Evolutionary conservation across 2,888 invertebrate genomes (phyloP).

Genomic region (Achlya flavicornis): DNA sequence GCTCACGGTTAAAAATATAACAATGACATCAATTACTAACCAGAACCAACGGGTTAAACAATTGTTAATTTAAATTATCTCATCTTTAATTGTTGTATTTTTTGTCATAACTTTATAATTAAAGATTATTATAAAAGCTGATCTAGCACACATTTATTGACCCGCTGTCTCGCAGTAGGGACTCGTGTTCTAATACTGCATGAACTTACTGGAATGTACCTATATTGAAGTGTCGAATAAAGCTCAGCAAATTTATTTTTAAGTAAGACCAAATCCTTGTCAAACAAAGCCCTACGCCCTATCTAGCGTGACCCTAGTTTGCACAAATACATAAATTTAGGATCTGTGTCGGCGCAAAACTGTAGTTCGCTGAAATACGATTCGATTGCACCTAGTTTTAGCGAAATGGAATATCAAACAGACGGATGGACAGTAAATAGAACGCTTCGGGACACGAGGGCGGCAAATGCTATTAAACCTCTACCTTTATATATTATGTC

Average conservation of each 20-base stretch:
- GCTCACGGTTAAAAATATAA: too few species aligned
- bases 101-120: too few species aligned
- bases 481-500: neutral
- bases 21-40: too few species aligned
- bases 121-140: too few species aligned
- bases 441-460: neutral
- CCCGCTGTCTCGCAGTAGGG: too few species aligned
- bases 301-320: neutral
- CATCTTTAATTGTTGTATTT: too few species aligned
- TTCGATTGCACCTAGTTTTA: conserved; percentile 8
- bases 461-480: neutral
- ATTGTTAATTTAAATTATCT: too few species aligned
- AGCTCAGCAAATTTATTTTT: neutral
- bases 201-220: too few species aligned
- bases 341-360: conserved; percentile 1
- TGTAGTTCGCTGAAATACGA: conserved; percentile 3
- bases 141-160: too few species aligned
- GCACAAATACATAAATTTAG: neutral
- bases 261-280: neutral
- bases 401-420: conserved; percentile 9
- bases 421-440: conserved; percentile 10
- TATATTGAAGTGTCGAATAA: neutral
- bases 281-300: neutral
- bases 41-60: too few species aligned
- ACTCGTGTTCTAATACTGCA: too few species aligned